A percentile compares a stretch with the other conserved stretches of the same genome.
phyloP scores from a whole-genome alignment of 2,888 invertebrate species.

The Ceramica pisi region DNA sequence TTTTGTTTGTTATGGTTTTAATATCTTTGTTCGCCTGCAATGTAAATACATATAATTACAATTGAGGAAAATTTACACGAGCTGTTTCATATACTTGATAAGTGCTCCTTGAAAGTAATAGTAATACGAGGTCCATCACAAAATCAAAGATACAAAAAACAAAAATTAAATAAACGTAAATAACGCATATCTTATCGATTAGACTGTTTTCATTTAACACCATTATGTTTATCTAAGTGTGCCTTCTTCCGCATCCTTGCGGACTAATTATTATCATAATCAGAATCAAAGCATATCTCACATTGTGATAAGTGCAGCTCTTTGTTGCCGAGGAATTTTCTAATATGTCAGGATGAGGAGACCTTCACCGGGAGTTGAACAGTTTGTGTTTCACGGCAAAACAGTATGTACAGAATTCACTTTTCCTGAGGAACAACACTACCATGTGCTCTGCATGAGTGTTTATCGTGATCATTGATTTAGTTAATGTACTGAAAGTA shows the following conservation, averaged over 20 bases:
- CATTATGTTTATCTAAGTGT: constrained; percentile 14
- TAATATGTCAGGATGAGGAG: constrained; percentile 47
- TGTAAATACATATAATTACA: not conserved
- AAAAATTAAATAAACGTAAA: not conserved
- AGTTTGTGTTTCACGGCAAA: not conserved
- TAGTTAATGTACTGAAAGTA: constrained; percentile 28
- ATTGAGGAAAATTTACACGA: constrained; percentile 26
- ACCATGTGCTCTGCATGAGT: constrained; percentile 1
- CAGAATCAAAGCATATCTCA: constrained; percentile 7
- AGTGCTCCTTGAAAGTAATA: not conserved
- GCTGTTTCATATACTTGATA: constrained; percentile 23
- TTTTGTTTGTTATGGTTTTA: constrained; percentile 19
- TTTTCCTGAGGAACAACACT: constrained; percentile 10
- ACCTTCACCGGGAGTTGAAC: constrained; percentile 27
- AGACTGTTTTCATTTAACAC: not conserved
- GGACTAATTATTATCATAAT: constrained; percentile 1
- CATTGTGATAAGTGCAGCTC: not conserved
- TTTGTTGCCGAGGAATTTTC: not conserved
- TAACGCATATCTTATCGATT: constrained; percentile 12
- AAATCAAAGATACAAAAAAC: not conserved
- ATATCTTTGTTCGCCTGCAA: constrained; percentile 27
- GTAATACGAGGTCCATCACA: not conserved
- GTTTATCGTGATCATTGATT: constrained; percentile 17
- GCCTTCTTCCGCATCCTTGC: not conserved
- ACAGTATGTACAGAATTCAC: not conserved